These are phyloP conservation scores for Microchrysa polita DNA, from an alignment of 2,888 invertebrate genomes.

Conservation along the genomic window DNA sequence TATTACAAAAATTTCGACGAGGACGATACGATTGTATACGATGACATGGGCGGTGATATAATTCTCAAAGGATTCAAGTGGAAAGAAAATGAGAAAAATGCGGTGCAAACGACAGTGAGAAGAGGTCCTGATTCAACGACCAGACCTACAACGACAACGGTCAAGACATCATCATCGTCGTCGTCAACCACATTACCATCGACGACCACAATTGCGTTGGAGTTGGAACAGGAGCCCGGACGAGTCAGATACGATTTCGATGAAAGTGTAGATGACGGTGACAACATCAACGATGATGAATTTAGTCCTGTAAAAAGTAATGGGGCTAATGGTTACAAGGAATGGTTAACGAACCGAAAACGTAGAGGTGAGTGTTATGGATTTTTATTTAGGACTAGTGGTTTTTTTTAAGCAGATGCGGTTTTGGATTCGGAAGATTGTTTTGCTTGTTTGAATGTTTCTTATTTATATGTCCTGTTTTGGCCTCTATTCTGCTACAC, in stretches of 20 bases:
- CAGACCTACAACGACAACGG: neutral
- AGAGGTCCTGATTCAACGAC: slow-evolving; percentile 9
- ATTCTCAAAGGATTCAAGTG: slow-evolving; percentile 26
- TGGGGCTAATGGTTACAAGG: slow-evolving; percentile 50
- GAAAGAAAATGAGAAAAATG: slow-evolving; percentile 14
- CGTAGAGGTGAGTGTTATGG: slow-evolving; percentile 52
- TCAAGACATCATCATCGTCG: neutral
- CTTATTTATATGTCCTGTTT: too few species aligned
- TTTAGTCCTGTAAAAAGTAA: slow-evolving; percentile 18
- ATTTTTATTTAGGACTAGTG: too few species aligned
- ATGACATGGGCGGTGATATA: slow-evolving; percentile 49
- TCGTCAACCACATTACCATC: slow-evolving; percentile 5
- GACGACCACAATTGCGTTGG: neutral
- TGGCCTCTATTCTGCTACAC: too few species aligned
- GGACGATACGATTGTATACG: slow-evolving; percentile 48
- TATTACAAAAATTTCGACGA: slow-evolving; percentile 55
- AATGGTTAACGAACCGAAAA: slow-evolving; percentile 51
- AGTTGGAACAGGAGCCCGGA: neutral
- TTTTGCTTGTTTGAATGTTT: too few species aligned
- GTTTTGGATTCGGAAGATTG: too few species aligned
- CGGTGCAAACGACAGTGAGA: slow-evolving; percentile 45
- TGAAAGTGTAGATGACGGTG: neutral
- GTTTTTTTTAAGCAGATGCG: too few species aligned
- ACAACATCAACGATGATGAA: slow-evolving; percentile 47
- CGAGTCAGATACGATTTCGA: neutral